Evolutionary conservation across 1,140 invertebrate species (phyloP), one percentile per base, ranked within the genome.

Genomic region (Pectinophora gossypiella): DNA sequence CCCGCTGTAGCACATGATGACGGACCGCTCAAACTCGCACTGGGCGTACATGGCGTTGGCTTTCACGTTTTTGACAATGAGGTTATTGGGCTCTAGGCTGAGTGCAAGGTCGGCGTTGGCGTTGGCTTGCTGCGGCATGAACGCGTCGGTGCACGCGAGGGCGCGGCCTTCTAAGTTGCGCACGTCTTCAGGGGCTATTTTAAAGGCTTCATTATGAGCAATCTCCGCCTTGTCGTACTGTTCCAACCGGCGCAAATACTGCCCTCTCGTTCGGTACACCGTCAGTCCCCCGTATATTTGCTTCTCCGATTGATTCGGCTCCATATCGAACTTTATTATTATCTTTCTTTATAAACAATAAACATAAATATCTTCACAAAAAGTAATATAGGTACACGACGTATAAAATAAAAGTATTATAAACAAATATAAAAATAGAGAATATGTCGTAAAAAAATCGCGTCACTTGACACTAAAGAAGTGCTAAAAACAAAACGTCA

Each of bases 21-120:
- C 27, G 2, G 68, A 76, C 47, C 75, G 66, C 56, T 84, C 80
- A 51, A 84, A 84, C 47, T 84, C 76, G 43, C 67, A 68, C 50
- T 55, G 71, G 3, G 78, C 49, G 54, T 78, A 84, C 9, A 68
- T 76, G 15, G 71, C 71, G 2, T 68, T 50, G 10, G 72, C 66
- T 53, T 69, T 72, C 19, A 72, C 59, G 3, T 72, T 27, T 5
- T 12, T 6, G 5, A 12, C 23, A 27, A 12, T 27, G 5, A 27
- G 5, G 12, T 27, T 27, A 6, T 27, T 5, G 5, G 23, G 23
- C 23, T 27, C 23, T 12, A 27, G 12, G 5, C 12, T 27, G 5
- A 27, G 12, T 12, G 23, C 23, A 27, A 27, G 23, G 5, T 27
- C 23, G 23, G 23, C 23, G 12, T 27, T 12, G 5, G 5, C 23